Base-by-base conservation (phyloP, 2,888 invertebrate genomes). In the Incurvaria masculella region DNA sequence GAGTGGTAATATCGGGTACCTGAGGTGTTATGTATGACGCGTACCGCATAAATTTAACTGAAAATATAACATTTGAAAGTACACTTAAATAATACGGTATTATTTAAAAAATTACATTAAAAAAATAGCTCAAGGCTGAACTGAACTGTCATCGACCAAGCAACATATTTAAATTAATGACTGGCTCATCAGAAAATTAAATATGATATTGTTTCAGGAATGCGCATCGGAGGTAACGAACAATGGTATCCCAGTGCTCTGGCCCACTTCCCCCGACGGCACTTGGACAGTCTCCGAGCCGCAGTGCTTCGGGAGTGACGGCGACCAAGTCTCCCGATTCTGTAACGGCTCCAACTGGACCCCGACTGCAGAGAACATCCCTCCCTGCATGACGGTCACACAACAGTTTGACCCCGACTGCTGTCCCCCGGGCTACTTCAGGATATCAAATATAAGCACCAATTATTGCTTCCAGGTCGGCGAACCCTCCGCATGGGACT, bases 381-480 rank as follows among this genome's bases (percentile, higher is more conserved):
- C 55, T 21, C 59, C 70, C 21, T 78, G 75, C 48, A 48, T 59
- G 8, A 63, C 61, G 52, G 59, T 64, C 38, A 56, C 61, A 3
- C 60, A 67, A 40, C 57, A 63, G 50, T 63, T 66, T 44, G 61
- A 70, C 33, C 48, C 63, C 2, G 57, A 61, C 5, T 54, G 61
- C 2, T 78, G 78, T 50, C 73, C 75, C 11, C 69, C 69, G 8
- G 67, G 69, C 21, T 74, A 64, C 51, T 49, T 61, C 38, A 61
- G 59, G 55, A 63, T 75, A 48, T 65, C 69, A 1, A 57, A 64
- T 45, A 59, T 57, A 20, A 63, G 63, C 46, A 62, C 63, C 11
- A 59, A 65, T 17, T 72, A 68, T 49, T 78, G 78, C 52, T 78
- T 68, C 54, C 61, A 68, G 59, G 59, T 73, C 2, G 59, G 56